A percentile compares a stretch with the other conserved stretches of the same genome.
phyloP scores from a whole-genome alignment of 2,113 vertebrate genomes.

The Platysternon megacephalum region DNA sequence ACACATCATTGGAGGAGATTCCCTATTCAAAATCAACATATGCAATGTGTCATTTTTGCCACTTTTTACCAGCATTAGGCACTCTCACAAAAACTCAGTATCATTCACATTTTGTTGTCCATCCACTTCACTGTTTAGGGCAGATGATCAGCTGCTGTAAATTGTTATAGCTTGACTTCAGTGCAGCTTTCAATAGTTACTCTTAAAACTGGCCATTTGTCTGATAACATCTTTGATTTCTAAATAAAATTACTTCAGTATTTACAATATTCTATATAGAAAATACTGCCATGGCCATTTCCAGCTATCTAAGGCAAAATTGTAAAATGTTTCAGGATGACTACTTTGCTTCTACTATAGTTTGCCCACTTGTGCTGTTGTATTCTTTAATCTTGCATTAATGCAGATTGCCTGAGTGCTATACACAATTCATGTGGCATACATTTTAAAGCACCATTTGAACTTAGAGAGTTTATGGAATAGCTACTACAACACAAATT shows the following conservation, averaged over 20 bases:
- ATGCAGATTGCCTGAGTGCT: conserved; percentile 43
- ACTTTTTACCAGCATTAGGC: not conserved
- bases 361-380: conserved; percentile 41
- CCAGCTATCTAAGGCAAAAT: conserved; percentile 36
- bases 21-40: not conserved
- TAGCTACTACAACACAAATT: conserved; percentile 14
- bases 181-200: not conserved
- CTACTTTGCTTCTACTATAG: conserved; percentile 54
- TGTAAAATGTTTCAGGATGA: conserved; percentile 41
- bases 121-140: not conserved
- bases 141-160: not conserved
- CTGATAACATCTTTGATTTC: not conserved
- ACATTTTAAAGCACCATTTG: conserved; percentile 48
- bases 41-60: not conserved
- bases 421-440: conserved; percentile 47
- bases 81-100: not conserved
- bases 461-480: conserved; percentile 48
- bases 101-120: not conserved
- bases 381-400: conserved; percentile 59
- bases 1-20: not conserved
- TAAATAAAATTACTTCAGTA: not conserved
- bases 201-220: not conserved
- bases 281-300: conserved; percentile 55
- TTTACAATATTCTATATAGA: not conserved
- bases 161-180: not conserved